A percentile compares a stretch with the other conserved stretches of the same genome.
Conservation (phyloP, 2,888 invertebrate species). For the Trisateles emortualis region DNA sequence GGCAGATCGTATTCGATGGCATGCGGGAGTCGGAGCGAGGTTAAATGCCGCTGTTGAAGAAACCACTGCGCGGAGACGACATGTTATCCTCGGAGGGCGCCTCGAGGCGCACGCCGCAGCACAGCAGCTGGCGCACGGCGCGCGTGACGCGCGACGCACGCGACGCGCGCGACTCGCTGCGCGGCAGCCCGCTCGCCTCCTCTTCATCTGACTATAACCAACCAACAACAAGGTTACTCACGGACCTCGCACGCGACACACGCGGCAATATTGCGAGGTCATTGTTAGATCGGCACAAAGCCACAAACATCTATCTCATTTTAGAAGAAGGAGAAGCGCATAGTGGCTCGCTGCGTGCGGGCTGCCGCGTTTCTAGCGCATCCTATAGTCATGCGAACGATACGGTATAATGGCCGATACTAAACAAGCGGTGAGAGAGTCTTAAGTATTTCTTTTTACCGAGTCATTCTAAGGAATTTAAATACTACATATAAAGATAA, state of each 20-base stretch:
- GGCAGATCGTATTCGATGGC: conserved; percentile 31
- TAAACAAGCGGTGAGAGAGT: too few species aligned
- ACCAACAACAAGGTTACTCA: conserved; percentile 35
- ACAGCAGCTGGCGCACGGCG: conserved; percentile 74
- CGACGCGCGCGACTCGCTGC: conserved; percentile 71
- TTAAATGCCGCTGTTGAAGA: conserved; percentile 63
- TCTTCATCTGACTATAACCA: conserved; percentile 78
- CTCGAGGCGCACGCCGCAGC: conserved; percentile 73
- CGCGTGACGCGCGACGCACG: conserved; percentile 72
- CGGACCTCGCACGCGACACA: conserved; percentile 8
- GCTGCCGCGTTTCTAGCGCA: conserved; percentile 57
- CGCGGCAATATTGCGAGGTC: not conserved
- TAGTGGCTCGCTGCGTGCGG: conserved; percentile 51
- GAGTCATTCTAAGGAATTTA: too few species aligned
- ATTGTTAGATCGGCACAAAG: not conserved
- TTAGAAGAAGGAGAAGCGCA: conserved; percentile 13
- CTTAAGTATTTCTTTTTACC: too few species aligned
- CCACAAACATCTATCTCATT: not conserved
- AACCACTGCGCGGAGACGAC: conserved; percentile 50
- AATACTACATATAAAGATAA: too few species aligned
- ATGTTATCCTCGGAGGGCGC: conserved; percentile 73
- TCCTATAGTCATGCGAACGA: not conserved
- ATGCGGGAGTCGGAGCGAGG: conserved; percentile 21
- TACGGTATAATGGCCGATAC: too few species aligned
- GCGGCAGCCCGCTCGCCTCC: conserved; percentile 82